A percentile compares a stretch with the other conserved stretches of the same genome.
Evolutionary conservation across 2,113 vertebrate genomes (phyloP).

Genomic region (Limanda limanda): DNA sequence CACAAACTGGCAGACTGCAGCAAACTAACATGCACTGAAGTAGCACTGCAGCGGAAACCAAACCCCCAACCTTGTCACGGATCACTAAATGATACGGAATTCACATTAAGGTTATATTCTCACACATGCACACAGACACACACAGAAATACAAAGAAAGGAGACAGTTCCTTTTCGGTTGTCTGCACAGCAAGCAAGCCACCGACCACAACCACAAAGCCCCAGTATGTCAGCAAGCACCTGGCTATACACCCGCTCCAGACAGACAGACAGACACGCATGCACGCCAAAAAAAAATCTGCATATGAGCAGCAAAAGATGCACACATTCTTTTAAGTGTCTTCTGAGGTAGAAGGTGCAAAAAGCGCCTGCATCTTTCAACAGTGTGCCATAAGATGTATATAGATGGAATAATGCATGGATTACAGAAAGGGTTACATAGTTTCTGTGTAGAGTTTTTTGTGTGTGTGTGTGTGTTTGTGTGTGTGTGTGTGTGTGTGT

Average conservation of each 20-base stretch:
- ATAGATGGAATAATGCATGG: conserved; percentile 37
- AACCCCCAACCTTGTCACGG: conserved; percentile 75
- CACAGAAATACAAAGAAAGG: conserved; percentile 61
- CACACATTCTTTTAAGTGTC: conserved; percentile 34
- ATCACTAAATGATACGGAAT: conserved; percentile 65
- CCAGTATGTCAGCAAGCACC: conserved; percentile 82
- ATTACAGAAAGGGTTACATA: conserved; percentile 25
- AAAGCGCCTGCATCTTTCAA: conserved; percentile 49
- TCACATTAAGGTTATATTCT: conserved; percentile 40
- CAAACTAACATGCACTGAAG: conserved; percentile 30
- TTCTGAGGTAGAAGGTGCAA: conserved; percentile 39
- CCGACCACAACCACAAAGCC: conserved; percentile 84
- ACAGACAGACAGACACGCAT: conserved; percentile 62
- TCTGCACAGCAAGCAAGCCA: conserved; percentile 81
- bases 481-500: conserved; percentile 8
- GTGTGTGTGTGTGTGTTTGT: conserved; percentile 12
- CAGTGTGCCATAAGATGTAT: conserved; percentile 10
- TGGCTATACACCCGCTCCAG: conserved; percentile 74
- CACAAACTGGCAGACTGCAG: conserved; percentile 26
- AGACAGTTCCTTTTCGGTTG: conserved; percentile 80
- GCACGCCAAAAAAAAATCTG: conserved; percentile 36
- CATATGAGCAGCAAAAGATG: conserved; percentile 44
- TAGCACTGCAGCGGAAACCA: conserved; percentile 73
- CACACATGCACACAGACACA: conserved; percentile 47
- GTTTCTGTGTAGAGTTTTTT: conserved; percentile 1